A percentile compares a stretch with the other conserved stretches of the same genome.
Conservation (phyloP, 2,797 vertebrate genomes). For the Siniperca scherzeri region DNA sequence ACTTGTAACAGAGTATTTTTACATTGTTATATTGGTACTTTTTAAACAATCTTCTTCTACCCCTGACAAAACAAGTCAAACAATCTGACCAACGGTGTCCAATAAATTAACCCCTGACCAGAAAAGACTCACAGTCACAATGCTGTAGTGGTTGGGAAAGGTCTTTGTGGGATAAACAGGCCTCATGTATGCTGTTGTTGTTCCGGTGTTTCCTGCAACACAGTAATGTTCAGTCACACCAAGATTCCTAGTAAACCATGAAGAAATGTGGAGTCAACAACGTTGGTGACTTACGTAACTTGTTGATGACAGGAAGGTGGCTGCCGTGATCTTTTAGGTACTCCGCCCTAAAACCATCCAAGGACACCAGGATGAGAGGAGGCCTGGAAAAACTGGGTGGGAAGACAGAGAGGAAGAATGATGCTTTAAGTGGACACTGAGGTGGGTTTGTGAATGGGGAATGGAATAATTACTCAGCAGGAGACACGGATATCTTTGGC, state of each 20-base stretch:
- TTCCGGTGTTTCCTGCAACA: conserved; percentile 89
- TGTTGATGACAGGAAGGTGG: conserved; percentile 91
- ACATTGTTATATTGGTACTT: not conserved
- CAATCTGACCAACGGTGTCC: not conserved
- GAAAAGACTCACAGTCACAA: conserved; percentile 92
- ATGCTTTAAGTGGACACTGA: not conserved
- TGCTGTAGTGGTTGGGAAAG: conserved; percentile 98
- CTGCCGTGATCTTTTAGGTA: conserved; percentile 91
- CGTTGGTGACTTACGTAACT: conserved; percentile 89
- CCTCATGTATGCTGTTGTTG: conserved; percentile 88
- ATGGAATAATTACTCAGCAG: conserved; percentile 22
- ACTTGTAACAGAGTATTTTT: not conserved
- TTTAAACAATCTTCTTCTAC: not conserved
- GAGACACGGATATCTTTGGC: conserved; percentile 38
- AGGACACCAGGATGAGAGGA: conserved; percentile 93
- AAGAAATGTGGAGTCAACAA: not conserved
- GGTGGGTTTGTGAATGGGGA: conserved; percentile 10
- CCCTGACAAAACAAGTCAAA: conserved; percentile 27
- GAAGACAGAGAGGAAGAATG: conserved; percentile 9
- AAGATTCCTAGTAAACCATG: not conserved
- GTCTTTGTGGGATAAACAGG: conserved; percentile 98
- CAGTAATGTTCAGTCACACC: conserved; percentile 16
- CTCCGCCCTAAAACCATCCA: conserved; percentile 95
- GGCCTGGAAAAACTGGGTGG: conserved; percentile 89
- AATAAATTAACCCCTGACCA: conserved; percentile 16